Evolutionary conservation across 2,888 invertebrate species (phyloP).

Genomic region (Lithophane leautieri): DNA sequence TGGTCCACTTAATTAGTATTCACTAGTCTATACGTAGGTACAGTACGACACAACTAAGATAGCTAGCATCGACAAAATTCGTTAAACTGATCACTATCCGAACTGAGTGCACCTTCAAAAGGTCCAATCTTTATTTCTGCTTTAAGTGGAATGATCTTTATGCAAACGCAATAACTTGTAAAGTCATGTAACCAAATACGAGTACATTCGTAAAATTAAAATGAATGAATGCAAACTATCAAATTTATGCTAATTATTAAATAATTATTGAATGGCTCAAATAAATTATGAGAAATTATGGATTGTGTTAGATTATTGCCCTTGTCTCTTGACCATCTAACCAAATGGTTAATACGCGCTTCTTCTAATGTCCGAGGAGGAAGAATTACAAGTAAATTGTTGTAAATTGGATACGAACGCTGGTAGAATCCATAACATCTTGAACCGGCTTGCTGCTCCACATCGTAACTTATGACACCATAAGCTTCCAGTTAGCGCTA

Average conservation of each 20-base stretch:
- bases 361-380: not conserved
- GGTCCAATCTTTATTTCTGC: no score
- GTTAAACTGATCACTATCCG: no score
- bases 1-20: not conserved
- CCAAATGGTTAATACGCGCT: not conserved
- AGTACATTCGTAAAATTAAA: no score
- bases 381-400: not conserved
- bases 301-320: not conserved
- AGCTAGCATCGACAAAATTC: no score
- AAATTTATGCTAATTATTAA: no score
- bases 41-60: no score
- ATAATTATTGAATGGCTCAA: not conserved
- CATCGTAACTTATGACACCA: conserved; percentile 60
- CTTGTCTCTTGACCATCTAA: not conserved
- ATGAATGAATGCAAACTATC: no score
- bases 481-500: conserved; percentile 62
- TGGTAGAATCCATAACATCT: conserved; percentile 18
- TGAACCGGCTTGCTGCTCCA: conserved; percentile 38
- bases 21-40: not conserved
- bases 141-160: no score
- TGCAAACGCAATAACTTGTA: no score
- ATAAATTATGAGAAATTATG: not conserved
- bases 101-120: no score
- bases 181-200: no score
- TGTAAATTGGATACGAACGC: not conserved